Conservation (phyloP, 1,140 invertebrate genomes). For the Oryzaephilus surinamensis region DNA sequence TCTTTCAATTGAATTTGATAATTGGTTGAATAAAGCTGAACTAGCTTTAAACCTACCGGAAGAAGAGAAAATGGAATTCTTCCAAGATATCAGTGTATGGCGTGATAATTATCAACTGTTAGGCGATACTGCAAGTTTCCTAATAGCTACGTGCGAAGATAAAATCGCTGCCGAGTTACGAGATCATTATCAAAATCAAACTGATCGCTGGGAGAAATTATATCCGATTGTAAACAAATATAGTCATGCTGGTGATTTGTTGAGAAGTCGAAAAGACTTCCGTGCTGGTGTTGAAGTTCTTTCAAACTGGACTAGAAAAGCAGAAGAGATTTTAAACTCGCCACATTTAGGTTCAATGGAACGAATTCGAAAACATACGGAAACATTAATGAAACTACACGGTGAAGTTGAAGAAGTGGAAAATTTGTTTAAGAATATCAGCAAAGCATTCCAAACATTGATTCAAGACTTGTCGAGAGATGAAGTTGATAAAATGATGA, state of each 20-base stretch:
- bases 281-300: constrained; percentile 62
- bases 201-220: constrained; percentile 67
- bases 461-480: constrained; percentile 84
- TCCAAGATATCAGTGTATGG: constrained; percentile 81
- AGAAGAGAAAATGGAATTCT: constrained; percentile 79
- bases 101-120: constrained; percentile 77
- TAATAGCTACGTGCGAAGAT: constrained; percentile 78
- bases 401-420: constrained; percentile 78
- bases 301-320: constrained; percentile 67
- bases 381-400: constrained; percentile 67
- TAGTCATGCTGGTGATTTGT: constrained; percentile 77
- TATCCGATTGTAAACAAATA: constrained; percentile 76
- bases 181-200: constrained; percentile 59
- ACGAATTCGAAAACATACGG: constrained; percentile 67
- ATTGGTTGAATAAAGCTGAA: constrained; percentile 73
- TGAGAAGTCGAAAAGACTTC: constrained; percentile 72
- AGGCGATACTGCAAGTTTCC: constrained; percentile 75
- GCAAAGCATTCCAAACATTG: constrained; percentile 80
- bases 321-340: constrained; percentile 56
- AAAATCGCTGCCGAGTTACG: constrained; percentile 66
- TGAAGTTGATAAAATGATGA: constrained; percentile 84
- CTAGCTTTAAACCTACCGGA: constrained; percentile 64
- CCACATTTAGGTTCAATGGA: constrained; percentile 62
- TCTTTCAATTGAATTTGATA: constrained; percentile 59
- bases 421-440: constrained; percentile 78